Percentiles rank a stretch among this genome's conserved stretches.
Evolutionary conservation across 2,888 invertebrate genomes (phyloP).

Genomic region (Cerastoderma edule): DNA sequence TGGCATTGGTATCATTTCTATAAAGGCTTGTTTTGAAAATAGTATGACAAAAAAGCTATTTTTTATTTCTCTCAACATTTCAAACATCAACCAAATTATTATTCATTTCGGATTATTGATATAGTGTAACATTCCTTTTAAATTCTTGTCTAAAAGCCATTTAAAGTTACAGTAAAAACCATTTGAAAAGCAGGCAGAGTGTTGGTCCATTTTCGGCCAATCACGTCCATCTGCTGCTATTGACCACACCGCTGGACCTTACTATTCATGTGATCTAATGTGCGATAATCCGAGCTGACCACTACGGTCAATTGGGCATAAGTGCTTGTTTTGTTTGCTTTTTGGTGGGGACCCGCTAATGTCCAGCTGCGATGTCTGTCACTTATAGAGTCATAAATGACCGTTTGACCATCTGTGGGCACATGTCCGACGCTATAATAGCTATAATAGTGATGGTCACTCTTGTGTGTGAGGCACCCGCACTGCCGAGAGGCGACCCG

Average conservation of each 20-base stretch:
- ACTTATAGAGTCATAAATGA: conserved; percentile 50
- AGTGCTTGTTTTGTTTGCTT: conserved; percentile 27
- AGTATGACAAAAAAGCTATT: background rate
- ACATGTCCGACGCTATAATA: conserved; percentile 28
- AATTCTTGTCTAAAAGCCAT: too few relatives aligned
- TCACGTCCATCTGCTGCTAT: conserved; percentile 22
- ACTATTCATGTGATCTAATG: conserved; percentile 29
- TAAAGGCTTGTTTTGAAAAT: too few relatives aligned
- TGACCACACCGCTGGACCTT: conserved; percentile 16
- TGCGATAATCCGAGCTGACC: conserved; percentile 24
- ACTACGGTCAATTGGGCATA: conserved; percentile 20
- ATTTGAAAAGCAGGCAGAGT: background rate
- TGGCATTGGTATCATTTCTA: background rate
- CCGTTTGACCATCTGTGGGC: conserved; percentile 58
- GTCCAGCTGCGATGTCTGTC: conserved; percentile 20
- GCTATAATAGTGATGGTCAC: conserved; percentile 13
- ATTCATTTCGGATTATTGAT: too few relatives aligned
- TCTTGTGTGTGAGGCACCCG: conserved; percentile 18
- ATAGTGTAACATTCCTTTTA: too few relatives aligned
- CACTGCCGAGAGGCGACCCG: conserved; percentile 7
- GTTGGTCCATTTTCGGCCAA: conserved; percentile 8
- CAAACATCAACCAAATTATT: too few relatives aligned
- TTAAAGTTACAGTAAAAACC: background rate
- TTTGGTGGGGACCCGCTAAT: conserved; percentile 18
- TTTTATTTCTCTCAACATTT: too few relatives aligned